Evolutionary conservation across 2,113 vertebrate species (phyloP).

Genomic region (Argyrosomus japonicus): DNA sequence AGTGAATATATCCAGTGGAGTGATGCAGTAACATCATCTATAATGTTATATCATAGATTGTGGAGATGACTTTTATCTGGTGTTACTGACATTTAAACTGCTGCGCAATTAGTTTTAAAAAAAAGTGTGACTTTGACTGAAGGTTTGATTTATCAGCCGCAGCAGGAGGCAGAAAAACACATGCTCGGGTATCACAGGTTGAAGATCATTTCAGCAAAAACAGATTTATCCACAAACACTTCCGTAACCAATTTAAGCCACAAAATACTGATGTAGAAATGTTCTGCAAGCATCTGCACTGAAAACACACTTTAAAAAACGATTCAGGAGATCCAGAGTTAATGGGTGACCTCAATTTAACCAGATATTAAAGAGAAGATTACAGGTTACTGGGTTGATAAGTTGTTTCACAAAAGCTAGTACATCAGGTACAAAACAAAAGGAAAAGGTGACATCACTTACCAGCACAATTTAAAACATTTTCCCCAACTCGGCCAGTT

Average conservation of each 20-base stretch:
- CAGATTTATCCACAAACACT: neutral
- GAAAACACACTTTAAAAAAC: neutral
- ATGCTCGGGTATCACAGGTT: neutral
- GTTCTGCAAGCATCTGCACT: neutral
- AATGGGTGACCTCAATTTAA: neutral
- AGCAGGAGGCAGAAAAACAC: neutral
- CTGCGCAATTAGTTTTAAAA: neutral
- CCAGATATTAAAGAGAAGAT: conserved; percentile 4
- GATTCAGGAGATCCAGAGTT: neutral
- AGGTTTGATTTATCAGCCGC: neutral
- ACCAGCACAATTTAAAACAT: neutral
- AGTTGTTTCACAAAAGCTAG: neutral
- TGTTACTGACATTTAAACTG: neutral
- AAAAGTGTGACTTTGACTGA: neutral
- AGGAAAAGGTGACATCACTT: neutral
- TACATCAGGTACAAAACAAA: neutral
- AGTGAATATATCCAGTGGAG: neutral
- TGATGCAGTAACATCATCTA: neutral
- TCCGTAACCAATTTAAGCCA: neutral
- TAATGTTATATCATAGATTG: neutral
- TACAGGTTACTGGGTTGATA: neutral
- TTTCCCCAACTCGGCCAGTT: neutral
- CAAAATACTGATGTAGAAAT: too few relatives aligned
- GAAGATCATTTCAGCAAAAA: neutral
- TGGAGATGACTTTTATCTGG: neutral